A percentile compares a stretch with the other conserved stretches of the same genome.
These are phyloP conservation scores for Platyura marginata DNA, from an alignment of 1,140 invertebrate genomes.

Conservation along the genomic window DNA sequence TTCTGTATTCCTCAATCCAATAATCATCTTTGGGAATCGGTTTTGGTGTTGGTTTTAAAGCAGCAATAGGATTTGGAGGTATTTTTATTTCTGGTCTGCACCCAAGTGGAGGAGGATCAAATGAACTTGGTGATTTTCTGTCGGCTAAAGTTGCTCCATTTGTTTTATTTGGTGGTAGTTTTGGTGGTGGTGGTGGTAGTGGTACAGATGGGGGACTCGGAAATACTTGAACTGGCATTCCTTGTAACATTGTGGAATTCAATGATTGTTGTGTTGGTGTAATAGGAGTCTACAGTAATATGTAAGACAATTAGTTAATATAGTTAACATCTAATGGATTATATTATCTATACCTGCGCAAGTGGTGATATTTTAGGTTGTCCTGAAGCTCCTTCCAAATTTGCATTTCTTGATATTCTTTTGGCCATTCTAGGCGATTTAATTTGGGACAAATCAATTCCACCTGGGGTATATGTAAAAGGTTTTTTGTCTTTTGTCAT, in stretches of 20 bases:
- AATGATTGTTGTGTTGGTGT: too few species aligned
- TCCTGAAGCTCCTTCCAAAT: constrained; percentile 30
- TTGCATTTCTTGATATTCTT: constrained; percentile 32
- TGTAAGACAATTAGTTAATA: too few species aligned
- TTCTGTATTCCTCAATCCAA: constrained; percentile 23
- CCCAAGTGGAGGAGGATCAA: constrained; percentile 23
- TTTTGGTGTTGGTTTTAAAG: constrained; percentile 27
- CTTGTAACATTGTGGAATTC: too few species aligned
- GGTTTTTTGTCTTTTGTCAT: constrained; percentile 90
- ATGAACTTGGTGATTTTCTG: constrained; percentile 25
- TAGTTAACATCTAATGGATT: too few species aligned
- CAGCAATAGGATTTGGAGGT: constrained; percentile 41
- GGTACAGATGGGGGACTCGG: constrained; percentile 14
- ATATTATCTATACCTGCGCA: constrained; percentile 6
- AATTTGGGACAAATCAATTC: constrained; percentile 78
- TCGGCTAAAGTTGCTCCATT: constrained; percentile 14
- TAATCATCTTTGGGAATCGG: constrained; percentile 24
- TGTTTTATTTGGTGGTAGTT: constrained; percentile 27
- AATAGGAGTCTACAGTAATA: too few species aligned
- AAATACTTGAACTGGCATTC: constrained; percentile 8
- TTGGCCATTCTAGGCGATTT: constrained; percentile 75
- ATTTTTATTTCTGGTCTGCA: constrained; percentile 46
- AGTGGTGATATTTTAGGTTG: constrained; percentile 13
- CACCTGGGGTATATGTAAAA: constrained; percentile 85
- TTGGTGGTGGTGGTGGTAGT: constrained; percentile 22